Conservation (phyloP, 1,140 invertebrate genomes). For the Nephila pilipes region DNA sequence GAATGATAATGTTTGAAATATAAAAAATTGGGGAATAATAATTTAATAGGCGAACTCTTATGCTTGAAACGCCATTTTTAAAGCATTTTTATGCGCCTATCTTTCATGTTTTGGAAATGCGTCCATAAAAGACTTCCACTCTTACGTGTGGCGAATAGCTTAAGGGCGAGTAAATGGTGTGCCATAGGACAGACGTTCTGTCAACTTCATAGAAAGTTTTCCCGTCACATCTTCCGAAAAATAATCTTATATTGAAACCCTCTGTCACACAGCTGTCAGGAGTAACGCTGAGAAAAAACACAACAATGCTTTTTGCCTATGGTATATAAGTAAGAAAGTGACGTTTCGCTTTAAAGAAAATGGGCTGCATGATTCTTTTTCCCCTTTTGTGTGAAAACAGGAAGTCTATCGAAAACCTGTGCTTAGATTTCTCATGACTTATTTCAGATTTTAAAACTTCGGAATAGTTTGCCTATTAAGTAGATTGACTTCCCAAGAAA, state of each 20-base stretch:
- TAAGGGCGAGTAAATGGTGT: constrained; percentile 28
- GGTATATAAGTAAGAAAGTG: background rate
- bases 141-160: background rate
- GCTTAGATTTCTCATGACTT: too few species aligned
- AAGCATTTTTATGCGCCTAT: background rate
- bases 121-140: background rate
- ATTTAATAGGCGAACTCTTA: too few species aligned
- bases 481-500: too few species aligned
- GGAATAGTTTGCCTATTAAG: too few species aligned
- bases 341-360: background rate
- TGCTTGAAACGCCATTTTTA: too few species aligned
- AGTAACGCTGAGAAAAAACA: background rate
- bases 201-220: constrained; percentile 46
- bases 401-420: too few species aligned
- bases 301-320: background rate
- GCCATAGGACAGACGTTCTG: background rate
- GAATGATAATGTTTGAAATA: too few species aligned
- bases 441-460: too few species aligned
- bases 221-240: constrained; percentile 2
- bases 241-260: constrained; percentile 33
- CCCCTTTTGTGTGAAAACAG: too few species aligned
- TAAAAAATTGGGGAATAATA: too few species aligned
- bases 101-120: background rate
- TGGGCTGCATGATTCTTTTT: background rate
- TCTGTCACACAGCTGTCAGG: constrained; percentile 19